These are phyloP conservation scores for Gila robusta DNA, from an alignment of 2,797 vertebrate species.

Conservation along the genomic window DNA sequence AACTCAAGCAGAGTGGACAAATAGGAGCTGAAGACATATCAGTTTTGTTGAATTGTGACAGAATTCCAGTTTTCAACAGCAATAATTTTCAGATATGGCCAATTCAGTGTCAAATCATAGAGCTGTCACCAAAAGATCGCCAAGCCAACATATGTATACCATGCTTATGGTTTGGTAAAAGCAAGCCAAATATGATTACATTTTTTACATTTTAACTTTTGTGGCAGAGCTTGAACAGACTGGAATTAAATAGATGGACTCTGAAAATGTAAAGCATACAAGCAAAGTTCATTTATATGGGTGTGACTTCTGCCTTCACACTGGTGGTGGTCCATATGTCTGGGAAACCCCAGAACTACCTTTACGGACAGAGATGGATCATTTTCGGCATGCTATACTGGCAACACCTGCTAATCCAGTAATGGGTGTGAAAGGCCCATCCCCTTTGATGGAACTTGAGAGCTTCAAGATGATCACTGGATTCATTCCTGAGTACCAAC, in stretches of 20 bases:
- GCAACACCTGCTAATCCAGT: conserved; percentile 33
- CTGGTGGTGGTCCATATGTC: conserved; percentile 12
- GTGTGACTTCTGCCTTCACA: conserved; percentile 16
- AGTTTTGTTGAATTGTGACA: too few relatives aligned
- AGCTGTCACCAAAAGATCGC: background rate
- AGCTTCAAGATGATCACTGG: conserved; percentile 1
- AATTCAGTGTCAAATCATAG: too few relatives aligned
- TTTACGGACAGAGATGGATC: conserved; percentile 19
- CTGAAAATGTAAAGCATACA: conserved; percentile 11
- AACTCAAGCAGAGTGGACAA: too few relatives aligned
- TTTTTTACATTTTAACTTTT: too few relatives aligned
- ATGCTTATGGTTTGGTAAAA: background rate
- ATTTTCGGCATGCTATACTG: conserved; percentile 39
- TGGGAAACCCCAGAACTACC: conserved; percentile 16
- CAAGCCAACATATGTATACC: background rate
- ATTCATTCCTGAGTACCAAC: background rate
- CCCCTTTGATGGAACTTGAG: conserved; percentile 22
- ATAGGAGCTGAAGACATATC: too few relatives aligned
- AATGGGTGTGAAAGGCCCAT: conserved; percentile 43
- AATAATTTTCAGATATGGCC: too few relatives aligned
- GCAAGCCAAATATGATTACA: background rate
- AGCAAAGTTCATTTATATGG: background rate
- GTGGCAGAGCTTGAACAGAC: too few relatives aligned
- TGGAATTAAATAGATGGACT: too few relatives aligned
- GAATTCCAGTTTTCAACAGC: too few relatives aligned